phyloP scores from a whole-genome alignment of 2,797 vertebrate species.

The Sylvilagus floridanus region DNA sequence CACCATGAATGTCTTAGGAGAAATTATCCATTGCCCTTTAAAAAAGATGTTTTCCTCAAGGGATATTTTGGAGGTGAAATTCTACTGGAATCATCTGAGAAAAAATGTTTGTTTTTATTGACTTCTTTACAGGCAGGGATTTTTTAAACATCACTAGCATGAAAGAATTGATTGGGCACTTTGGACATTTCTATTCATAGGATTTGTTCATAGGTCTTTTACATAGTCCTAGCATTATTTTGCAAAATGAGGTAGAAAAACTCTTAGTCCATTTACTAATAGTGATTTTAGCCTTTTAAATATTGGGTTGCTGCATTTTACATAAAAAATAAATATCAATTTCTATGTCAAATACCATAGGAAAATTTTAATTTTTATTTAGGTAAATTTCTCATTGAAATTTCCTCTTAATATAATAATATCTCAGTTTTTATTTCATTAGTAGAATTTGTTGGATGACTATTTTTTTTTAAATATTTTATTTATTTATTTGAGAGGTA shows the following conservation, averaged over 20 bases:
- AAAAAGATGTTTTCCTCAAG: slow-evolving; percentile 33
- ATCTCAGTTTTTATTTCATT: slow-evolving; percentile 15
- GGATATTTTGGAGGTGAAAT: slow-evolving; percentile 34
- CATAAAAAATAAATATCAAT: background rate
- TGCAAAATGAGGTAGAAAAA: background rate
- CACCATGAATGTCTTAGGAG: background rate
- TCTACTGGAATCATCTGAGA: slow-evolving; percentile 23
- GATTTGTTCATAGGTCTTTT: background rate
- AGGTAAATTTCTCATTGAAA: background rate
- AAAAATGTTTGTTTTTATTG: slow-evolving; percentile 22
- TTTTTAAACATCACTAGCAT: background rate
- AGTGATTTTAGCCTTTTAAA: background rate
- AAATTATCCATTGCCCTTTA: slow-evolving; percentile 22
- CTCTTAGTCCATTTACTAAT: background rate
- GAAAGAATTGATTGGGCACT: background rate
- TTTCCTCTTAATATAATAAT: background rate
- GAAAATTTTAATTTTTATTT: background rate
- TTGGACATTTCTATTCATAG: background rate
- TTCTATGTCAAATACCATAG: background rate
- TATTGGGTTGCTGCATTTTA: background rate
- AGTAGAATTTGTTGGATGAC: background rate
- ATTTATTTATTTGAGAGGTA: too few relatives aligned
- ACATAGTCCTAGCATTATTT: background rate
- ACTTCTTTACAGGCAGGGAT: slow-evolving; percentile 24
- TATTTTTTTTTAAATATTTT: background rate